Evolutionary conservation across 2,113 vertebrate genomes (phyloP).

Genomic region (Papio anubis): DNA sequence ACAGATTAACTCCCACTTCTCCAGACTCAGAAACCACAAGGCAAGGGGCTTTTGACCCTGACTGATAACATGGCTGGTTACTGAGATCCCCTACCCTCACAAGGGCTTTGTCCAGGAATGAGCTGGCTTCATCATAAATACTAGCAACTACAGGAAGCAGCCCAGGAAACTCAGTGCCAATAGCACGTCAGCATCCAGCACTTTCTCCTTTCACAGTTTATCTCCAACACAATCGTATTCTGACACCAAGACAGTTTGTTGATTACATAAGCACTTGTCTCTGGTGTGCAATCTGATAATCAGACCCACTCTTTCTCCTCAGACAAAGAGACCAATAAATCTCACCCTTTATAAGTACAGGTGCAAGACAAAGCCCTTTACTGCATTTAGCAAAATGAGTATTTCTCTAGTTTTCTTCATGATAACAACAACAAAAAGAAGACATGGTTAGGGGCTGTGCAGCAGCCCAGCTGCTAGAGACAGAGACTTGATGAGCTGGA

Average conservation of each 20-base stretch:
- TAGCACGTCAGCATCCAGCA: constrained; percentile 85
- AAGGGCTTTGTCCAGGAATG: constrained; percentile 52
- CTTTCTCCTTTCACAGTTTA: constrained; percentile 84
- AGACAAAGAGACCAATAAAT: constrained; percentile 89
- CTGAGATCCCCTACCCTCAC: constrained; percentile 31
- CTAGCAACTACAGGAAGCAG: constrained; percentile 53
- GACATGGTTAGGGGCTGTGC: constrained; percentile 43
- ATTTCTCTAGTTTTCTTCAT: constrained; percentile 69
- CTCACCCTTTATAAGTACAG: constrained; percentile 83
- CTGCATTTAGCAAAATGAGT: constrained; percentile 84
- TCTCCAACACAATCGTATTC: constrained; percentile 84
- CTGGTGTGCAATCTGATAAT: constrained; percentile 88
- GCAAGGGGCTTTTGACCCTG: constrained; percentile 61
- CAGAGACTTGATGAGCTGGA: background rate
- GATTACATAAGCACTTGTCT: constrained; percentile 87
- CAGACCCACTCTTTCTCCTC: constrained; percentile 82
- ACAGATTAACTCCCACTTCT: constrained; percentile 78
- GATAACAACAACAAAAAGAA: constrained; percentile 64
- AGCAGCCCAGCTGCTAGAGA: constrained; percentile 32
- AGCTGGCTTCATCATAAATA: constrained; percentile 54
- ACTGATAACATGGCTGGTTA: constrained; percentile 54
- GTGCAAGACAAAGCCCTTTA: constrained; percentile 85
- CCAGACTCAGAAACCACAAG: constrained; percentile 60
- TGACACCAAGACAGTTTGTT: constrained; percentile 84
- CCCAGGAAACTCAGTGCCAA: constrained; percentile 56